Evolutionary conservation across 2,888 invertebrate genomes (phyloP), one percentile per base, ranked within the genome.

Genomic region (Ashinkailepas kermadecensis): DNA sequence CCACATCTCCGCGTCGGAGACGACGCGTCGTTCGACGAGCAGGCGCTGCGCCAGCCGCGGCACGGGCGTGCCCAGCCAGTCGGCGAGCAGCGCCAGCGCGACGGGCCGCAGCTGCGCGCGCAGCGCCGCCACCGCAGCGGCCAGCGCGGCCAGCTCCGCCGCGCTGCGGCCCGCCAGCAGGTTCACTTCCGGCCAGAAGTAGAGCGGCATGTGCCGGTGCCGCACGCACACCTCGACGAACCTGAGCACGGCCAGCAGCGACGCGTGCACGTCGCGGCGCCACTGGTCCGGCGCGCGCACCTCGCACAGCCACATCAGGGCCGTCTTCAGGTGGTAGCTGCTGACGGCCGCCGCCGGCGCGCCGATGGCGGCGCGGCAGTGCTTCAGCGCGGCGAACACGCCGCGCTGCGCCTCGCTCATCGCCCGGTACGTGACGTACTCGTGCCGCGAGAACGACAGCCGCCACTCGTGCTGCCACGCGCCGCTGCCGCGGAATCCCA

Each of bases 291-390:
- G 15, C 10, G 74, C 39, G 10, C 74, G 54, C 21, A 18, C 1
- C 54, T 74, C 74, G 2, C 21, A 54, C 74, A 74, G 74, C 74
- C 74, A 74, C 54, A 74, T 21, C 74, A 74, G 74, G 23, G 74
- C 74, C 74, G 74, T 74, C 56, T 74, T 74, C 74, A 74, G 74
- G 11, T 74, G 56, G 74, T 56, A 74, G 74, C 54, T 56, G 56
- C 56, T 74, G 56, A 74, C 21, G 2, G 74, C 21, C 56, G 54
- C 54, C 10, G 21, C 74, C 2, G 56, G 18, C 6, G 13, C 56
- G 18, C 74, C 74, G 21, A 74, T 11, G 18, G 56, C 39, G 7
- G 74, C 74, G 18, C 39, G 15, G 74, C 74, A 74, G 56, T 74
- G 56, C 56, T 74, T 74, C 54, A 74, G 74, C 54, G 15, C 21